phyloP scores from a whole-genome alignment of 1,140 invertebrate species.

The Araneus ventricosus region DNA sequence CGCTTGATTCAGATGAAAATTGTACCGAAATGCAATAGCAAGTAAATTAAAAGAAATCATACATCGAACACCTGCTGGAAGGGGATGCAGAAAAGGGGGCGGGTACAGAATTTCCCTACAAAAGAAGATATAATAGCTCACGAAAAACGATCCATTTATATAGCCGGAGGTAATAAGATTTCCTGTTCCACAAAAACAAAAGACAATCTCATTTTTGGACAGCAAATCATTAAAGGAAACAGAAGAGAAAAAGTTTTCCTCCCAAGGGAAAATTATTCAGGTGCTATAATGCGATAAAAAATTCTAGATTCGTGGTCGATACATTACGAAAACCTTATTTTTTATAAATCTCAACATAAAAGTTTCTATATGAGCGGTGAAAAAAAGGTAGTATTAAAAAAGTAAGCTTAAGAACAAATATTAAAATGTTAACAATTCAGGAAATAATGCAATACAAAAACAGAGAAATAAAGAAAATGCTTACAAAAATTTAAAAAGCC shows the following conservation, averaged over 20 bases:
- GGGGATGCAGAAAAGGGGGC: not conserved
- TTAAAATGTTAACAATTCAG: too few species aligned
- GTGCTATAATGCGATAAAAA: too few species aligned
- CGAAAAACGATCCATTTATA: conserved; percentile 14
- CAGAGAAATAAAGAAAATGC: too few species aligned
- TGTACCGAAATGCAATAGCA: not conserved
- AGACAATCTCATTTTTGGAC: not conserved
- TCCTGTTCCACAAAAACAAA: conserved; percentile 15
- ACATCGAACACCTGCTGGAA: not conserved
- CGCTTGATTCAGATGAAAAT: not conserved
- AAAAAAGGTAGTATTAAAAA: too few species aligned
- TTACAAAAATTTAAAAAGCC: too few species aligned
- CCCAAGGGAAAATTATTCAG: not conserved
- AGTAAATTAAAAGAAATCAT: not conserved
- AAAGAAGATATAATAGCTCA: conserved; percentile 4
- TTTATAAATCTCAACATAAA: too few species aligned
- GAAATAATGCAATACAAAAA: too few species aligned
- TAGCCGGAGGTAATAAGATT: not conserved
- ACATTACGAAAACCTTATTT: too few species aligned
- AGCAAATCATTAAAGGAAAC: not conserved
- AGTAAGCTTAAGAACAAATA: too few species aligned
- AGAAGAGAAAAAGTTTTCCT: not conserved
- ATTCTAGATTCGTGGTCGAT: too few species aligned
- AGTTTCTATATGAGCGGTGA: too few species aligned
- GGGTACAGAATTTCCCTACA: not conserved